Evolutionary conservation across 92 coral and sea anemone species (phyloP).

Genomic region (Parazoanthus darwini): DNA sequence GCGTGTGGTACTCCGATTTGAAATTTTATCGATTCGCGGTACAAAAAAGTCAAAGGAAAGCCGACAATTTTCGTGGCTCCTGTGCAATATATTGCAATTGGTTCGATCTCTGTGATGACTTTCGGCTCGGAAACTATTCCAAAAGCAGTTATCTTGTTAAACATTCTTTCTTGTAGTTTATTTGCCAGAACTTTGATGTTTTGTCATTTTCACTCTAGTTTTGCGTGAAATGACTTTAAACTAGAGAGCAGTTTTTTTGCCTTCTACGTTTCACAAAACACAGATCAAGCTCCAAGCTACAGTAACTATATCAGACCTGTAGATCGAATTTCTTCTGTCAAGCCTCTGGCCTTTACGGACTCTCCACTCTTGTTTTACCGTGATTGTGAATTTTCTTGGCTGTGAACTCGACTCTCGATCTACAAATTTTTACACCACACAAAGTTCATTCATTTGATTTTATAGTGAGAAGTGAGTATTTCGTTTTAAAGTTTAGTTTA

Average conservation of each 20-base stretch:
- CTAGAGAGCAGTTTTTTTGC: conserved; percentile 21
- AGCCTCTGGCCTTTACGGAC: background rate
- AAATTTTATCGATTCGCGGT: conserved; percentile 94
- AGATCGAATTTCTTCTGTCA: conserved; percentile 32
- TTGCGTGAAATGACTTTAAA: conserved; percentile 16
- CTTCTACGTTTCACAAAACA: background rate
- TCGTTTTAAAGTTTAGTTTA: background rate
- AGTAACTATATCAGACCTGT: conserved; percentile 34
- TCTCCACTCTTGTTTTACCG: background rate
- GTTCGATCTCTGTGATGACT: conserved; percentile 46
- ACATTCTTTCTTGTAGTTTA: conserved; percentile 26
- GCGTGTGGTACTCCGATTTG: conserved; percentile 55
- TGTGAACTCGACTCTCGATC: background rate
- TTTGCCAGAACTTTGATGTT: background rate
- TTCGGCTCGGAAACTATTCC: conserved; percentile 31
- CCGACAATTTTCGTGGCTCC: conserved; percentile 81
- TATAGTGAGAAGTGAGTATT: background rate
- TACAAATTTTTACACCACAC: background rate
- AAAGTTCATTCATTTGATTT: conserved; percentile 35
- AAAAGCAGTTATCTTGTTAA: background rate
- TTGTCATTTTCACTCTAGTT: conserved; percentile 27
- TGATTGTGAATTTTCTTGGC: background rate
- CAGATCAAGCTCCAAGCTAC: conserved; percentile 21
- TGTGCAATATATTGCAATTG: conserved; percentile 59
- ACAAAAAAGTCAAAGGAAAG: conserved; percentile 77